Conservation (phyloP, 2,888 invertebrate species). For the Agonopterix heracliana region DNA sequence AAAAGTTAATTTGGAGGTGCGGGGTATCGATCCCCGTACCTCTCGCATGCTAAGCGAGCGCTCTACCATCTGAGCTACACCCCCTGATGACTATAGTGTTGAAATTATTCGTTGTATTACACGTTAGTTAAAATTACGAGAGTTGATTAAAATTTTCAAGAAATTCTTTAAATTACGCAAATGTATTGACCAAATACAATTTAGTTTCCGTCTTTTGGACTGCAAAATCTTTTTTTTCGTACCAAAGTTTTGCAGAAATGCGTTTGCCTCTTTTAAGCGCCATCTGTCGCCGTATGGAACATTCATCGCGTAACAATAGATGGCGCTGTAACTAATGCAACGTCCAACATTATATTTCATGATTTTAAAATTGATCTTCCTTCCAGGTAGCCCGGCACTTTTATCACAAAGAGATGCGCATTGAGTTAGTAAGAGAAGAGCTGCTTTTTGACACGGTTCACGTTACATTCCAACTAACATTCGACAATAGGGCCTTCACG, state of each 20-base stretch:
- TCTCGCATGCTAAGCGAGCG: conserved; percentile 70
- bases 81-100: conserved; percentile 22
- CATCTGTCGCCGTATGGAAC: not conserved
- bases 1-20: conserved; percentile 50
- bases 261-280: not conserved
- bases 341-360: not conserved
- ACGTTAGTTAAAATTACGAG: too few relatives aligned
- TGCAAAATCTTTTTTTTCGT: too few relatives aligned
- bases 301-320: conserved; percentile 2
- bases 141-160: too few relatives aligned
- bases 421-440: conserved; percentile 92
- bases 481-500: conserved; percentile 94
- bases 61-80: conserved; percentile 64
- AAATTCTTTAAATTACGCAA: too few relatives aligned
- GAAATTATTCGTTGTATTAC: not conserved
- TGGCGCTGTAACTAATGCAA: conserved; percentile 8
- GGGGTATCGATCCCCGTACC: conserved; percentile 76
- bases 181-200: too few relatives aligned
- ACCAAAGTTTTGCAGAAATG: too few relatives aligned
- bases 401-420: conserved; percentile 95
- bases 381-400: conserved; percentile 90
- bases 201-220: too few relatives aligned
- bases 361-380: not conserved
- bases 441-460: conserved; percentile 93
- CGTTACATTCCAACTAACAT: conserved; percentile 94